Evolutionary conservation across 2,113 vertebrate genomes (phyloP), one percentile per base, ranked within the genome.

Genomic region (Taxidea taxus): DNA sequence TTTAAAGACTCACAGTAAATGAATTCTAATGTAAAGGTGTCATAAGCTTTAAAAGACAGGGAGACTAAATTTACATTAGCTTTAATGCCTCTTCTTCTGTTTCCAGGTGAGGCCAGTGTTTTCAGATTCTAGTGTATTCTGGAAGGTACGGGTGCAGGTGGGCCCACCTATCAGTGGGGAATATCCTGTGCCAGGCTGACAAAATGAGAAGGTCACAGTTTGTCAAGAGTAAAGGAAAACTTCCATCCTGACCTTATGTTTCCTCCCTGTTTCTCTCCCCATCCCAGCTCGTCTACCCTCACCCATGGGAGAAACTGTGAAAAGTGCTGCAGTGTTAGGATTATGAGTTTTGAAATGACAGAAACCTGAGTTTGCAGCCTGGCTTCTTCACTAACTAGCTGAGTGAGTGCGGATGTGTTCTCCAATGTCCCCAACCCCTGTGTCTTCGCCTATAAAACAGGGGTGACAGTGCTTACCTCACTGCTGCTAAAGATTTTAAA

Each of bases 331-430:
- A 23, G 25, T 7, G 58, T 80, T 44, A 81, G 42, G n/a, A 37
- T 39, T 29, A 4, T 37, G 74, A 1, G 6, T 54, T 87, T 64
- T 51, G 20, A 27, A 58, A 6, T 18, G 39, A 44, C 13, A 25
- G 2, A 3, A 13, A 3, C 23, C 21, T 23, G 39, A 44, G 5
- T 1, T 16, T 27, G 37, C 27, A 18, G 6, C 27, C 18, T 12
- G 6, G 13, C 37, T 66, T n/a, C 56, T 44, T 49, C 7, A 23
- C 29, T 54, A 3, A 39, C 16, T 8, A 44, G 87, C 54, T 25
- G 42, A 10, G 18, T 0, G 11, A 2, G 0, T 3, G 1, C 2
- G 3, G 18, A 31, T 12, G 5, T 58, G 39, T 9, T 51, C 0
- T 21, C 39, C n/a, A 15, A 56, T 0, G 3, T 12, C 16, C n/a